These are phyloP conservation scores for Aspidiotus rigidus DNA, from an alignment of 2,888 invertebrate genomes.

Conservation along the genomic window DNA sequence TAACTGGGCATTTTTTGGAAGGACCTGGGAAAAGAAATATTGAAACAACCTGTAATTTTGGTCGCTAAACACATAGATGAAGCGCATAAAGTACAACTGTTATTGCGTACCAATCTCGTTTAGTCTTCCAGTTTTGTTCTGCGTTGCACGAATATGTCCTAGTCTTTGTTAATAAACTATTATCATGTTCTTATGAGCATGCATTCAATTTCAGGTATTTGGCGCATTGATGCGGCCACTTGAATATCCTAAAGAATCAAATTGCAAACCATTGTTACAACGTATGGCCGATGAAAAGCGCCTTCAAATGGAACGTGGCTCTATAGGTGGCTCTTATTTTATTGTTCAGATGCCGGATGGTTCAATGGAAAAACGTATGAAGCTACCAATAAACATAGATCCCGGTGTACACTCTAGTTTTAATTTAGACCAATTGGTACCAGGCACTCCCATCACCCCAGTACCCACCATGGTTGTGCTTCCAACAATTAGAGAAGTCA, in stretches of 20 bases:
- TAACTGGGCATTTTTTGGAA: no score
- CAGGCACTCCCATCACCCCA: slow-evolving; percentile 61
- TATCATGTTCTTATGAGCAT: not conserved
- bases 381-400: slow-evolving; percentile 83
- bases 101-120: no score
- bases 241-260: slow-evolving; percentile 59
- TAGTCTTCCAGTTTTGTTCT: no score
- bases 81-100: no score
- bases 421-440: slow-evolving; percentile 70
- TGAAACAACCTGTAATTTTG: no score
- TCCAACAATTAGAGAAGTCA: slow-evolving; percentile 82
- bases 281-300: slow-evolving; percentile 89
- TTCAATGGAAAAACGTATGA: slow-evolving; percentile 78
- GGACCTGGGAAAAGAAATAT: no score
- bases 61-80: no score
- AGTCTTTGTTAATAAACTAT: not conserved
- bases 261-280: slow-evolving; percentile 72
- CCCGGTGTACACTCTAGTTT: slow-evolving; percentile 89
- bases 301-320: slow-evolving; percentile 81
- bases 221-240: slow-evolving; percentile 74
- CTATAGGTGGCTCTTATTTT: slow-evolving; percentile 78
- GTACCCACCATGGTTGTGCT: slow-evolving; percentile 76
- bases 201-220: slow-evolving; percentile 48
- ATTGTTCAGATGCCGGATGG: slow-evolving; percentile 82
- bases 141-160: no score